Evolutionary conservation across 2,797 vertebrate species (phyloP), one percentile per base, ranked within the genome.

Genomic region (Lithobates pipiens): DNA sequence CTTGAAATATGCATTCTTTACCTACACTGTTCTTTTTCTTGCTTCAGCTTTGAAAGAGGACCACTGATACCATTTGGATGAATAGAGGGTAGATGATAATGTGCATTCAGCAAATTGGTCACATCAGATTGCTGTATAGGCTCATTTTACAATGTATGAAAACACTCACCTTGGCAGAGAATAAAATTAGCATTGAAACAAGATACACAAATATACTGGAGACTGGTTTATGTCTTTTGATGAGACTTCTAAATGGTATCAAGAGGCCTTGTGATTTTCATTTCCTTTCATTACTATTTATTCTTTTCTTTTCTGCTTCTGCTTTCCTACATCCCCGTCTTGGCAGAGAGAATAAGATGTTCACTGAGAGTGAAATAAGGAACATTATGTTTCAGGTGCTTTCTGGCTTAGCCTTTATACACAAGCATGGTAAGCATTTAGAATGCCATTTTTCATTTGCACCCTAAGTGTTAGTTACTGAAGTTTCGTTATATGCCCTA

Each of bases 281-380:
- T 73, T 39, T 87, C 90, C 86, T 89, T 27, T 75, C 81, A 73
- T 84, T 25, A 50, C 44, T 77, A 82, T 0, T 85, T 54, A 18
- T 70, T 1, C 70, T 88, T 67, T 57, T 23, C 79, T 87, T 77
- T 87, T 86, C 89, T 85, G 83, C 79, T 46, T 3, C 88, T 72
- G 77, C 44, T 75, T 57, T 88, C 68, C 29, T 86, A 84, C 88
- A 50, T 88, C 42, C 89, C 44, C 87, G 88, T 83, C 74, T 69
- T 91, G 89, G 85, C 89, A 94, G 95, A 93, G 93, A 94, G 89
- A 94, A 92, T 91, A 95, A 95, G 93, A 94, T 93, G 93, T 94
- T 95, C 90, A 90, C 92, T 93, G 95, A 96, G 91, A 95, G 95
- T 91, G 91, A 96, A 94, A 93, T 94, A 91, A 95, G 94, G 93